A percentile compares a stretch with the other conserved stretches of the same genome.
Conservation (phyloP, 2,888 invertebrate species). For the Tenthredo notha region DNA sequence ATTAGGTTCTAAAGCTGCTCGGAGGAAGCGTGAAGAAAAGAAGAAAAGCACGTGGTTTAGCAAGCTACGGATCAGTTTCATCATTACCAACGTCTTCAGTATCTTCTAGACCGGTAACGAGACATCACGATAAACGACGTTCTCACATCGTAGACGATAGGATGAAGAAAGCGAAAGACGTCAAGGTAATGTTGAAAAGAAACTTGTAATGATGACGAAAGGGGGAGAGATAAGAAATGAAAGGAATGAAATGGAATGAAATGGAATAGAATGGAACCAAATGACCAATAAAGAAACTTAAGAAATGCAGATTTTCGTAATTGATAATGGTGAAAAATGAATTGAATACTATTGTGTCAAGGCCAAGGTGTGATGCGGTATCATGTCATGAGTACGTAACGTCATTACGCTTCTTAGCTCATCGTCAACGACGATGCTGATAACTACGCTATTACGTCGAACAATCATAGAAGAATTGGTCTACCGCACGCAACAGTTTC, state of each 20-base stretch:
- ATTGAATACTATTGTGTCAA: not conserved
- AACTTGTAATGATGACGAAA: slow-evolving; percentile 11
- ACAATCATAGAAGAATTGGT: slow-evolving; percentile 4
- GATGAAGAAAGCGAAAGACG: slow-evolving; percentile 85
- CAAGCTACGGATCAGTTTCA: slow-evolving; percentile 88
- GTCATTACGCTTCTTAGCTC: not conserved
- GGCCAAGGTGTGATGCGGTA: slow-evolving; percentile 8
- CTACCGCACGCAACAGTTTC: slow-evolving; percentile 19
- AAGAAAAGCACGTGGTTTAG: slow-evolving; percentile 74
- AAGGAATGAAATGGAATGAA: not conserved
- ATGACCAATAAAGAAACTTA: not conserved
- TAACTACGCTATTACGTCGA: slow-evolving; percentile 14
- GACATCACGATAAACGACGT: slow-evolving; percentile 84
- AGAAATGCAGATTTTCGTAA: not conserved
- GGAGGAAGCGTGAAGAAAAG: slow-evolving; percentile 80
- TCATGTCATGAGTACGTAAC: not conserved
- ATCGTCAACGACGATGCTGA: not conserved
- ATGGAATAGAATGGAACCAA: not conserved
- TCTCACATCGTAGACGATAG: slow-evolving; percentile 85
- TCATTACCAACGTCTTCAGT: slow-evolving; percentile 91
- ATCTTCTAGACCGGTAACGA: slow-evolving; percentile 85
- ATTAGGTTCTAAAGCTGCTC: slow-evolving; percentile 82
- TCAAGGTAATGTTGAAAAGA: slow-evolving; percentile 80
- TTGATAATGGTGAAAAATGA: not conserved
- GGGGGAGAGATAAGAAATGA: not conserved